phyloP scores from a whole-genome alignment of 2,797 vertebrate genomes.

The Phataginus tetradactyla region DNA sequence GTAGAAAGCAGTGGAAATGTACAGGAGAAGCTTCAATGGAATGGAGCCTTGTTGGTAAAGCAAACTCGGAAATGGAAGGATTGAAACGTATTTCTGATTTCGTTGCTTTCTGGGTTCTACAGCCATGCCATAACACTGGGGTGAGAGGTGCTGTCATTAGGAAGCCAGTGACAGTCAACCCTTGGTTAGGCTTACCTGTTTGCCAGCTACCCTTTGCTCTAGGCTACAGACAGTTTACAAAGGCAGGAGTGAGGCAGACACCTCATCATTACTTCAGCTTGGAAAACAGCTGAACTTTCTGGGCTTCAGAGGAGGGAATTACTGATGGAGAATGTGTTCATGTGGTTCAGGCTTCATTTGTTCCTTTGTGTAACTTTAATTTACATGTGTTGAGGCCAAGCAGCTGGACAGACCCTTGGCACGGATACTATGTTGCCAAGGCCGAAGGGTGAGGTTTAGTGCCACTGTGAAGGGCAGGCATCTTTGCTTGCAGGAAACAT shows the following conservation, averaged over 20 bases:
- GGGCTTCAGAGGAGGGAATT: background rate
- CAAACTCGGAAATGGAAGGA: background rate
- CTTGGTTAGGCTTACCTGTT: background rate
- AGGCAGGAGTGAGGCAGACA: background rate
- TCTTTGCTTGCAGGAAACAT: background rate
- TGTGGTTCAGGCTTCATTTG: background rate
- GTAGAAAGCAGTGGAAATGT: background rate
- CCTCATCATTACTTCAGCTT: background rate
- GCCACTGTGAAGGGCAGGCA: background rate
- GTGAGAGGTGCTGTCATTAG: no score
- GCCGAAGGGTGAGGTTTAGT: background rate
- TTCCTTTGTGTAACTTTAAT: background rate
- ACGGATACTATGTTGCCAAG: background rate
- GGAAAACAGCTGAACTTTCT: background rate
- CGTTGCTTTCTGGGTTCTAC: background rate
- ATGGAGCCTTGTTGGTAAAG: background rate
- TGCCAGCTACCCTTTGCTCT: background rate
- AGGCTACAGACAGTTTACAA: background rate
- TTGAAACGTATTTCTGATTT: background rate
- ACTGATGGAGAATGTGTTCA: background rate
- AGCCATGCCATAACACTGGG: background rate
- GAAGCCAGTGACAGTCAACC: background rate
- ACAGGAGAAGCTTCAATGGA: background rate
- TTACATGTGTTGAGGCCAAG: slow-evolving; percentile 9
- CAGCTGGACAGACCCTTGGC: background rate